Conservation (phyloP, 2,888 invertebrate genomes). For the Ophion ventricosus region DNA sequence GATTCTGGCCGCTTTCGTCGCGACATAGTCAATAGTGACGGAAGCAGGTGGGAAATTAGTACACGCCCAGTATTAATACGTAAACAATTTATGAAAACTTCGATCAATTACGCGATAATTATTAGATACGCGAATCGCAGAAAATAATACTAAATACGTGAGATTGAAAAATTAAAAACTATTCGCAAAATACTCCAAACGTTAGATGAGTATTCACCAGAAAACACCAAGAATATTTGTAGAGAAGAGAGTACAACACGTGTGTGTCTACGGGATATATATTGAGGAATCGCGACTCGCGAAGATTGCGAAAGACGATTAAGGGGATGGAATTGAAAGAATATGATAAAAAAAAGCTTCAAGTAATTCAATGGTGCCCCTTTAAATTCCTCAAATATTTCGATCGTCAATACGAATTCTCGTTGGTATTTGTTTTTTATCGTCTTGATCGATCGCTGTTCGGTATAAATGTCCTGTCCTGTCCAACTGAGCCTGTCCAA, state of each 20-base stretch:
- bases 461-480: slow-evolving; percentile 40
- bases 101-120: slow-evolving; percentile 48
- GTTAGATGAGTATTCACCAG: slow-evolving; percentile 36
- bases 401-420: not conserved
- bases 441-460: slow-evolving; percentile 17
- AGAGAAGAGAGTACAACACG: slow-evolving; percentile 45
- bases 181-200: slow-evolving; percentile 57
- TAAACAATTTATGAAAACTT: slow-evolving; percentile 43
- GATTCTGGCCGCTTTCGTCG: slow-evolving; percentile 38
- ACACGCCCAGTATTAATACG: slow-evolving; percentile 53
- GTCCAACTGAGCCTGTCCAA: slow-evolving; percentile 37
- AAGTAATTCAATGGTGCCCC: too few species aligned
- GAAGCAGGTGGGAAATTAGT: slow-evolving; percentile 25
- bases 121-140: slow-evolving; percentile 18
- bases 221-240: slow-evolving; percentile 65
- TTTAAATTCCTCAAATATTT: too few species aligned
- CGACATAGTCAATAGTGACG: slow-evolving; percentile 61
- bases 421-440: slow-evolving; percentile 10
- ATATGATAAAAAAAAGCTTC: not conserved
- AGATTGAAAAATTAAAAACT: slow-evolving; percentile 2
- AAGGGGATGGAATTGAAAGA: not conserved
- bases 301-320: slow-evolving; percentile 1
- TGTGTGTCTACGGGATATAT: slow-evolving; percentile 28
- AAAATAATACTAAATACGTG: slow-evolving; percentile 12
- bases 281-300: slow-evolving; percentile 24